A percentile compares a stretch with the other conserved stretches of the same genome.
Evolutionary conservation across 2,113 vertebrate genomes (phyloP).

Genomic region (Regulus satrapa): DNA sequence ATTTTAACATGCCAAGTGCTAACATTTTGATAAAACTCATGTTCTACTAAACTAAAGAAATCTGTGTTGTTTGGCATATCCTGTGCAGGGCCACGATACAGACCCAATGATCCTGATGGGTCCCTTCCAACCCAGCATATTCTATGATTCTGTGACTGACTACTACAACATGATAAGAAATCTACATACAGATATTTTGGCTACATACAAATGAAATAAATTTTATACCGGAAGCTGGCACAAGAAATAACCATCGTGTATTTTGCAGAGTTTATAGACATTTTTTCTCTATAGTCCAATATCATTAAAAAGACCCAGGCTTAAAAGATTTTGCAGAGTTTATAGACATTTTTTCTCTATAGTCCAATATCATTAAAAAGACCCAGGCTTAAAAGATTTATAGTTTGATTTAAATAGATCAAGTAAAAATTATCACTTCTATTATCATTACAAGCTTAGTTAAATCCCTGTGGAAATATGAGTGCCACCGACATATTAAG

Average conservation of each 20-base stretch:
- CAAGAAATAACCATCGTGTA: background rate
- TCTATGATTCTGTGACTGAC: background rate
- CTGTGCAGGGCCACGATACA: accelerated
- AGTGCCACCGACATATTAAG: background rate
- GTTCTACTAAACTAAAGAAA: background rate
- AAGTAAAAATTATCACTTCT: background rate
- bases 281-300: background rate
- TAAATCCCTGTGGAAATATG: background rate
- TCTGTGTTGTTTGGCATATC: background rate
- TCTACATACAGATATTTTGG: background rate
- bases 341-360: no score
- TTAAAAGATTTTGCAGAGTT: background rate
- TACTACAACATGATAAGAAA: background rate
- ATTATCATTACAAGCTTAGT: background rate
- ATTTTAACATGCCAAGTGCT: background rate
- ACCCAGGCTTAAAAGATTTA: background rate
- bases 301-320: background rate
- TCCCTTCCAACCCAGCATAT: background rate
- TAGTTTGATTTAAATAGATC: background rate
- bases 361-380: background rate
- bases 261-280: background rate
- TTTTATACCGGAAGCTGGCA: background rate
- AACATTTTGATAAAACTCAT: background rate
- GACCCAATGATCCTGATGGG: background rate
- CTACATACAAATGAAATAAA: background rate